Base-by-base conservation (phyloP, 2,888 invertebrate genomes). In the Catocala sponsa region DNA sequence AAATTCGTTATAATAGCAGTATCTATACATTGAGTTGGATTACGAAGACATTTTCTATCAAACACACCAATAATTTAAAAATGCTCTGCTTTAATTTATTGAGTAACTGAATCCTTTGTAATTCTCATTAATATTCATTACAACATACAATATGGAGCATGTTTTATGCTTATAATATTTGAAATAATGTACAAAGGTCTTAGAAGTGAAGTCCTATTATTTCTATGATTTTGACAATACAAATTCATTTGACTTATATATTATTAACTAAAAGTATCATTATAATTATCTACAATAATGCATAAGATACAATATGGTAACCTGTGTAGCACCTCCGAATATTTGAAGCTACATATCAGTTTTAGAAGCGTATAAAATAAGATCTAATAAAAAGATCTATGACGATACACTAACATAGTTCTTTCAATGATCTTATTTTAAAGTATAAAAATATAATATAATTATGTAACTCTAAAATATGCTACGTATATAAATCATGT, bases 221-320 rank as follows among this genome's bases (percentile, higher is more conserved):
- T 44, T 44, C 11, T 6, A 44, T 13, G 6, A 44, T 44, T 44
- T 44, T 44, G 44, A 44, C 5, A 44, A 55, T 44, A 32, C 13
- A 41, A 55, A 48, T 25, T 12, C 32, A 46, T 67, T 63, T 65
- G 48, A 65, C 12, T 52, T 63, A 59, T 61, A 53, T 65, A 58
- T 58, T 68, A 58, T 76, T 53, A 70, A 69, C 47, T 72, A 66
- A 57, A 60, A 68, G 77, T 81, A 82, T 80, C 78, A 72, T 78
- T 82, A 79, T 79, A 76, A 79, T 83, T 83, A 84, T 83, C 75
- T 83, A 84, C 60, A 81, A 85, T 77, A 78, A 83, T 79, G 81
- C 66, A 82, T 80, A 84, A 80, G 80, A 85, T 83, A 86, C 83
- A 82, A 76, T 83, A 87, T 91, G 92, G 92, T 92, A 92, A 92